Percentiles rank a stretch among this genome's conserved stretches.
These are phyloP conservation scores for Periophthalmus magnuspinnatus DNA, from an alignment of 2,797 vertebrate species.

Conservation along the genomic window DNA sequence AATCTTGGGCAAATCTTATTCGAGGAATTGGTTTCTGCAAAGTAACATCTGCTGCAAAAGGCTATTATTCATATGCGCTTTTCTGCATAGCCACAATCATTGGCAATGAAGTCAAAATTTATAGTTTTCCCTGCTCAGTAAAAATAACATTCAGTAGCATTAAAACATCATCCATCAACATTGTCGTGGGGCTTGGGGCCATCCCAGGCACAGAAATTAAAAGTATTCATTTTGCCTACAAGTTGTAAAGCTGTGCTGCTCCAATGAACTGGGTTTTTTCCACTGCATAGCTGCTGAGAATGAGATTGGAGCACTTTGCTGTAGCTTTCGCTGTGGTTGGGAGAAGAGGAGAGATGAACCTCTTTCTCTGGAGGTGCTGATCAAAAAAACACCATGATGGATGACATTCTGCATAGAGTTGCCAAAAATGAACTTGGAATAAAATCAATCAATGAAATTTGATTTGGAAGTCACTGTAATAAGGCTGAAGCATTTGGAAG, in stretches of 20 bases:
- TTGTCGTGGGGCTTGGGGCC: slow-evolving; percentile 85
- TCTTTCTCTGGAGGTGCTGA: slow-evolving; percentile 72
- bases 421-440: slow-evolving; percentile 64
- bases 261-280: slow-evolving; percentile 69
- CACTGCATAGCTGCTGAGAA: slow-evolving; percentile 56
- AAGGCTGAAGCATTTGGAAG: neutral
- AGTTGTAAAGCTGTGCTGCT: slow-evolving; percentile 83
- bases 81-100: slow-evolving; percentile 94
- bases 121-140: slow-evolving; percentile 99
- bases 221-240: slow-evolving; percentile 93
- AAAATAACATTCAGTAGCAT: slow-evolving; percentile 99
- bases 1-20: slow-evolving; percentile 98
- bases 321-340: slow-evolving; percentile 68
- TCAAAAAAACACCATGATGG: slow-evolving; percentile 48
- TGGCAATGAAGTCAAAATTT: slow-evolving; percentile 99
- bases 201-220: slow-evolving; percentile 91
- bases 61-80: slow-evolving; percentile 94
- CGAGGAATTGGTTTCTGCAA: slow-evolving; percentile 94
- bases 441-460: slow-evolving; percentile 43
- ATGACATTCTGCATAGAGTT: slow-evolving; percentile 45
- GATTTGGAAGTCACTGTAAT: slow-evolving; percentile 36
- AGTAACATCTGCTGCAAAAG: slow-evolving; percentile 94
- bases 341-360: slow-evolving; percentile 66
- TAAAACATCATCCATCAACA: slow-evolving; percentile 99
- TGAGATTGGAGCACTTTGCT: slow-evolving; percentile 74